Percentiles rank a stretch among this genome's conserved stretches.
phyloP scores from a whole-genome alignment of 2,888 invertebrate species.

The Stenoptilia bipunctidactyla region DNA sequence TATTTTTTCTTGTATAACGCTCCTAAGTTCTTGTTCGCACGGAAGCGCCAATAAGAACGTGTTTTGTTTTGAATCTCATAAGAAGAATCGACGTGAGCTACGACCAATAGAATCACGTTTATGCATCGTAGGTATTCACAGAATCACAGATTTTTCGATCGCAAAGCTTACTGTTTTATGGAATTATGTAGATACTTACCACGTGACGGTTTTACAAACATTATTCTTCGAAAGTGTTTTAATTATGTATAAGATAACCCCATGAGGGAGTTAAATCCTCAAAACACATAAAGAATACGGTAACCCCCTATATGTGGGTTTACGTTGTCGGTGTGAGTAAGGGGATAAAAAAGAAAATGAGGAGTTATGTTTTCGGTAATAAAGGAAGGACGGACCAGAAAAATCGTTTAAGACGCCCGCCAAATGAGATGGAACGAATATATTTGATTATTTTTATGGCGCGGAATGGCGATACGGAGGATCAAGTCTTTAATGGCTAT shows the following conservation, averaged over 20 bases:
- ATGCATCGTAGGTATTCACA: too few species aligned
- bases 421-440: constrained; percentile 72
- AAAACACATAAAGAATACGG: constrained; percentile 61
- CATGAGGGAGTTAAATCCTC: constrained; percentile 22
- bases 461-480: constrained; percentile 59
- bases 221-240: too few species aligned
- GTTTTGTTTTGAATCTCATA: too few species aligned
- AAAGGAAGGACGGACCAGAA: constrained; percentile 63
- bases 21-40: too few species aligned
- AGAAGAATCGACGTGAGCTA: too few species aligned
- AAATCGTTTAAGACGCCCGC: constrained; percentile 69
- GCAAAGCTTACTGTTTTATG: too few species aligned
- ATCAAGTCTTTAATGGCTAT: constrained; percentile 53
- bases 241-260: constrained; percentile 12
- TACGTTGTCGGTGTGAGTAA: constrained; percentile 41
- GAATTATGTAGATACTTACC: too few species aligned
- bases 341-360: constrained; percentile 72
- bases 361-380: constrained; percentile 71
- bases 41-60: too few species aligned
- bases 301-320: constrained; percentile 45
- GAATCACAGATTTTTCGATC: too few species aligned
- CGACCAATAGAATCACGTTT: too few species aligned
- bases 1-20: background rate
- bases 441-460: constrained; percentile 71
- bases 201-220: too few species aligned